A percentile compares a stretch with the other conserved stretches of the same genome.
These are phyloP conservation scores for Alca torda DNA, from an alignment of 2,797 vertebrate species.

Conservation along the genomic window DNA sequence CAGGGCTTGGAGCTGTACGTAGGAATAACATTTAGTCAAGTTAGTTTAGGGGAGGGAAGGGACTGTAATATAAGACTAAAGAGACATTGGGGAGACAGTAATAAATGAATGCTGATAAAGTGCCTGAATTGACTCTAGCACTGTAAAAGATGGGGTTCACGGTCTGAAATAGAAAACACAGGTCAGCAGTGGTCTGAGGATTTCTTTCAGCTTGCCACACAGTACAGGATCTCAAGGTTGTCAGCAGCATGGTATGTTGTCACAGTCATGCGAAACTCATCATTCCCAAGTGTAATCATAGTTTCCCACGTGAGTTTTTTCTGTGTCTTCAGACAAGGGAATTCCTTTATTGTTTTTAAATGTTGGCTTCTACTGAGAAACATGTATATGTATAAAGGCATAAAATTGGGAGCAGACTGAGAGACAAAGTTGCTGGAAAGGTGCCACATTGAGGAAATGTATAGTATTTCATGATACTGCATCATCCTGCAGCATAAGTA, in stretches of 20 bases:
- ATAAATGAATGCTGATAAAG: neutral
- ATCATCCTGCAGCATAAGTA: constrained; percentile 4
- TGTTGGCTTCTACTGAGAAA: constrained; percentile 3
- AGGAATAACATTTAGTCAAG: neutral
- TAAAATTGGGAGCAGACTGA: constrained; percentile 28
- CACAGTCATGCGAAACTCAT: constrained; percentile 17
- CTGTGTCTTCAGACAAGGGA: constrained; percentile 27
- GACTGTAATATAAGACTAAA: neutral
- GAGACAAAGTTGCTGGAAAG: constrained; percentile 24
- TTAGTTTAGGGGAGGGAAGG: neutral
- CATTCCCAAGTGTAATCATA: neutral
- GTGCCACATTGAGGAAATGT: neutral
- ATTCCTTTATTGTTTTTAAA: constrained; percentile 46
- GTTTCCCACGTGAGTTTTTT: constrained; percentile 15
- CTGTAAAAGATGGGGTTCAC: neutral
- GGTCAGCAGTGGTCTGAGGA: neutral
- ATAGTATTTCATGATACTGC: neutral
- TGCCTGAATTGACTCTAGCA: neutral
- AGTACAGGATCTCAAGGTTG: neutral
- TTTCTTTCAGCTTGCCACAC: neutral
- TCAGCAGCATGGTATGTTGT: neutral
- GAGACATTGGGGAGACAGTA: neutral
- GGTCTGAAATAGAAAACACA: neutral
- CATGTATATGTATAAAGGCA: constrained; percentile 5
- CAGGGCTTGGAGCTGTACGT: neutral